Conservation (phyloP, 2,113 vertebrate genomes). For the Apeltes quadracus region DNA sequence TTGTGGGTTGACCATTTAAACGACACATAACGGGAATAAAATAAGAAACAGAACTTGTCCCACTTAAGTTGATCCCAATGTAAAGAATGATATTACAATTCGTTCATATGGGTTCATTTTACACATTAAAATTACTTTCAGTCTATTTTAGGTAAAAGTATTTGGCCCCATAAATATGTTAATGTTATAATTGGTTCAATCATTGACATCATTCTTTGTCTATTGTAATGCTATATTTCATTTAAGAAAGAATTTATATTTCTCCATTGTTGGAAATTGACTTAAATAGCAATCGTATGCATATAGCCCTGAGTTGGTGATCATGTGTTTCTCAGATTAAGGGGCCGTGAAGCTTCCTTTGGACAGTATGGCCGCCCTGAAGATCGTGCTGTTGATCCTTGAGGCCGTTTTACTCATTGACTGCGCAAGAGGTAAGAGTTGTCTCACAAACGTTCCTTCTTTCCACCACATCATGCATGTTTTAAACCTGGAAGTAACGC, state of each 20-base stretch:
- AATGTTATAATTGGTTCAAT: not conserved
- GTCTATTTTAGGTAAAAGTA: not conserved
- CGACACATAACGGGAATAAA: not conserved
- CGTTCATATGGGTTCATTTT: not conserved
- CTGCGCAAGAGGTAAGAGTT: constrained; percentile 85
- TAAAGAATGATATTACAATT: not conserved
- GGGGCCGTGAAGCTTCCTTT: constrained; percentile 60
- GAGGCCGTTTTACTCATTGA: constrained; percentile 81
- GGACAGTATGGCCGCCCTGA: constrained; percentile 82
- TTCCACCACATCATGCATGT: not conserved
- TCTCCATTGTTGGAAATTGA: not conserved
- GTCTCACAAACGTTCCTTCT: not conserved
- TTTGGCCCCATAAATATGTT: not conserved
- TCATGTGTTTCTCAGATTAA: constrained; percentile 63
- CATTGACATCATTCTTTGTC: not conserved
- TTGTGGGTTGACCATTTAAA: not conserved
- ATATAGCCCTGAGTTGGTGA: constrained; percentile 11
- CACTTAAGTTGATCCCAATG: not conserved
- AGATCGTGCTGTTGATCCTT: constrained; percentile 79
- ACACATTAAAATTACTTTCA: not conserved
- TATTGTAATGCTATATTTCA: not conserved
- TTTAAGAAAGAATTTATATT: not conserved
- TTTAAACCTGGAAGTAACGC: constrained; percentile 12
- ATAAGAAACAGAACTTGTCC: not conserved
- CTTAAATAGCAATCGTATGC: not conserved